Base-by-base conservation (phyloP, 2,888 invertebrate genomes). In the Diarsia brunnea region DNA sequence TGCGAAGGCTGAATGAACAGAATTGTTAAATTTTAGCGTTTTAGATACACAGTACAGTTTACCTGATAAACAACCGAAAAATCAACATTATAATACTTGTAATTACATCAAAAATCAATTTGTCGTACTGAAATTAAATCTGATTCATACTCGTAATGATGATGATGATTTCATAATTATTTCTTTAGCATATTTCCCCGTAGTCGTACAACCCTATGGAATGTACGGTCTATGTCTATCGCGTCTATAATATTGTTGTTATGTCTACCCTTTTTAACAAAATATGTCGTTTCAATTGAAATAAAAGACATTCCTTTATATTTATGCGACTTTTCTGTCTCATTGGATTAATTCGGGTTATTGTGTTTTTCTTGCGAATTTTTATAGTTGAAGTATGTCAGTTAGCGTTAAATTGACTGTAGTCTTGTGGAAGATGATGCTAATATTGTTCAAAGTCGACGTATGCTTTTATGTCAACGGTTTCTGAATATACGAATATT, bases 241-340 rank as follows among this genome's bases (percentile, higher is more conserved):
- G 68, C 65, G 65, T 49, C 69, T 79, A 45, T 63, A 60, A 65
- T 74, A 68, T 86, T 85, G 82, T 85, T 85, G 80, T 86, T 79
- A 68, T 77, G 86, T 84, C 86, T 85, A 84, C 72, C 76, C 73
- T 75, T 83, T 75, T 70, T 74, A 73, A 85, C 72, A 66, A 76
- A 75, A 79, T 73, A 21, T 76, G 38, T 53, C 72, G 65, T 70
- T 75, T 85, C 71, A 72, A 77, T 74, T 69, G 71, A 64, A 74
- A 79, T 77, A 83, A 76, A 76, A 76, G 75, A 69, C 75, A 73
- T 85, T 85, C 58, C 61, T 70, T 75, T 79, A 69, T 68, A 78
- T 85, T 79, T 82, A 79, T 82, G 85, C 53, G 84, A 73, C 73
- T 45, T 73, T 69, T 53, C 80, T 51, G 80, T 73, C 73, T 69